Evolutionary conservation across 2,888 invertebrate genomes (phyloP).

Genomic region (Aelia acuminata): DNA sequence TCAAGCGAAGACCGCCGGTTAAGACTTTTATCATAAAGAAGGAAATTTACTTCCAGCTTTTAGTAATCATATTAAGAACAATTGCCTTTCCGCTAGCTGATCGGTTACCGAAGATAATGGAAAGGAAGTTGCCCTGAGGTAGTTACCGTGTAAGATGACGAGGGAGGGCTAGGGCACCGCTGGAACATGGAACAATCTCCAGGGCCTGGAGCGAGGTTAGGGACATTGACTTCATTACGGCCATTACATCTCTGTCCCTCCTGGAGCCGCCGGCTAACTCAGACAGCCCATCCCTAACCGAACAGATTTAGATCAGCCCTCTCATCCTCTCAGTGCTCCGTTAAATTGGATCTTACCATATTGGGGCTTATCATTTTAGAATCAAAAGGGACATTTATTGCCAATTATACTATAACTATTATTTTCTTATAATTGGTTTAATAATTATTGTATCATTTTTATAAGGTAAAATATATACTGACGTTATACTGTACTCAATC

Average conservation of each 20-base stretch:
- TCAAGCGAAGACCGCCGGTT: neutral
- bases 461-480: too few species aligned
- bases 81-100: neutral
- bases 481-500: too few species aligned
- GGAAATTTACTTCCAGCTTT: neutral
- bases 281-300: neutral
- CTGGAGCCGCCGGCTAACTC: neutral
- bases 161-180: too few species aligned
- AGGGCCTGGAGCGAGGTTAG: neutral
- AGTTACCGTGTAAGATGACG: neutral
- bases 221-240: slow-evolving; percentile 29
- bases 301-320: slow-evolving; percentile 6
- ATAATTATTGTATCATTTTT: too few species aligned
- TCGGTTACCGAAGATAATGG: neutral
- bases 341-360: neutral
- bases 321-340: neutral
- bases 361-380: neutral
- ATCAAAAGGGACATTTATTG: too few species aligned
- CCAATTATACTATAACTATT: neutral
- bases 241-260: neutral
- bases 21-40: neutral
- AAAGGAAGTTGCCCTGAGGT: neutral
- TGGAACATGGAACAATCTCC: slow-evolving; percentile 18
- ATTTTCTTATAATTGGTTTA: neutral
- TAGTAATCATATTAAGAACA: neutral